Percentiles rank a stretch among this genome's conserved stretches.
Evolutionary conservation across 2,797 vertebrate species (phyloP).

Genomic region (Agapornis canus): DNA sequence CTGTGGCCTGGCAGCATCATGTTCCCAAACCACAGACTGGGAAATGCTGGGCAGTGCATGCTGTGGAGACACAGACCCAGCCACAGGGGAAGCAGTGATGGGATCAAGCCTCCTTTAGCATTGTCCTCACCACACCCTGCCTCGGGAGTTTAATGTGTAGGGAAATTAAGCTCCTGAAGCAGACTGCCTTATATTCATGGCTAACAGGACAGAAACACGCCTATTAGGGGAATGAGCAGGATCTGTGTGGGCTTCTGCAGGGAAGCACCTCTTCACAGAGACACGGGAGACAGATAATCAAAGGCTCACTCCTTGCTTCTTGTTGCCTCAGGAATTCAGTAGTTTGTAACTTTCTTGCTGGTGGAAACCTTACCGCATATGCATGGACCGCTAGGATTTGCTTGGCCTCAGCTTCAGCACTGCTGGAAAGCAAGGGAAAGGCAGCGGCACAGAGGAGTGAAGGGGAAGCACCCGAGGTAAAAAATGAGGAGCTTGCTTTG

Average conservation of each 20-base stretch:
- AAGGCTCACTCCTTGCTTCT: not conserved
- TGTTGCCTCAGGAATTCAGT: not conserved
- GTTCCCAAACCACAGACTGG: fast-evolving
- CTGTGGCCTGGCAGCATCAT: not conserved
- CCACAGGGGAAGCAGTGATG: not conserved
- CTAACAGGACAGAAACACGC: not conserved
- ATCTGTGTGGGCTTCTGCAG: not conserved
- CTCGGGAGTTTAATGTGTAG: not conserved
- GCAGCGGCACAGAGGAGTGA: not conserved
- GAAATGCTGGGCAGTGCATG: not conserved
- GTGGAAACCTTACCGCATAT: not conserved
- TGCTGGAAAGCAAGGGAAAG: not conserved
- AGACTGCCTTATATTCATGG: not conserved
- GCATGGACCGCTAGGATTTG: not conserved
- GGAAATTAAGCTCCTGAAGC: not conserved
- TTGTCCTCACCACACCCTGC: not conserved
- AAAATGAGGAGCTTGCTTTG: not conserved
- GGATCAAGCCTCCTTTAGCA: not conserved
- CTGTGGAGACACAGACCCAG: not conserved
- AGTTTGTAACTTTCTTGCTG: not conserved
- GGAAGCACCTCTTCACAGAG: not conserved
- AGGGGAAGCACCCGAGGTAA: not conserved
- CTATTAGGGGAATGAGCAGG: not conserved
- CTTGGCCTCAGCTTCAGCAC: not conserved
- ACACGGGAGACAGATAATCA: not conserved